Evolutionary conservation across 2,113 vertebrate genomes (phyloP).

Genomic region (Gymnarchus niloticus): DNA sequence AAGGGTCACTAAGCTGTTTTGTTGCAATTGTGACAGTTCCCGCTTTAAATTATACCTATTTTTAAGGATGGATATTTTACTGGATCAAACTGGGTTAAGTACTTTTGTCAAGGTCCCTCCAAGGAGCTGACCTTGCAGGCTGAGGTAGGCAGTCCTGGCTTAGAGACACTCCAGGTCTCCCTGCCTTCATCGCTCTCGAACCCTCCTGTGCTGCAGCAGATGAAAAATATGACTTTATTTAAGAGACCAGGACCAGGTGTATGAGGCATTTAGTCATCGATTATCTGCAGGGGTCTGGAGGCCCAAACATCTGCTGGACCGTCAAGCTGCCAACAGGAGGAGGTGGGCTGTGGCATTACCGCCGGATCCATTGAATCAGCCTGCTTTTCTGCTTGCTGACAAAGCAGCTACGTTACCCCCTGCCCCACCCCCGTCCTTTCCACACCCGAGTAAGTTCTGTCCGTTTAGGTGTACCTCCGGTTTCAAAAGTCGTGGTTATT

Average conservation of each 20-base stretch:
- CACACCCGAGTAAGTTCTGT: too few species aligned
- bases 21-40: background rate
- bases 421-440: too few species aligned
- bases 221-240: conserved; percentile 6
- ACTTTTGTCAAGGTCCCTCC: background rate
- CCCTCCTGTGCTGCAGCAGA: background rate
- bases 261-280: background rate
- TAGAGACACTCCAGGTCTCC: background rate
- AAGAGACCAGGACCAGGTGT: background rate
- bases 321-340: background rate
- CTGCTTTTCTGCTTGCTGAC: background rate
- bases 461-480: too few species aligned
- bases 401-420: too few species aligned
- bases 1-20: background rate
- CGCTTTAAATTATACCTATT: background rate
- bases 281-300: background rate
- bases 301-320: background rate
- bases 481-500: too few species aligned
- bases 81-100: background rate
- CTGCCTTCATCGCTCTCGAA: background rate
- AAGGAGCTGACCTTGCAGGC: background rate
- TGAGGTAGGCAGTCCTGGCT: background rate
- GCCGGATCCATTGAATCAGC: background rate
- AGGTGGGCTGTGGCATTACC: background rate
- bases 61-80: background rate